phyloP scores from a whole-genome alignment of 2,888 invertebrate genomes.

The Melanostoma scalare region DNA sequence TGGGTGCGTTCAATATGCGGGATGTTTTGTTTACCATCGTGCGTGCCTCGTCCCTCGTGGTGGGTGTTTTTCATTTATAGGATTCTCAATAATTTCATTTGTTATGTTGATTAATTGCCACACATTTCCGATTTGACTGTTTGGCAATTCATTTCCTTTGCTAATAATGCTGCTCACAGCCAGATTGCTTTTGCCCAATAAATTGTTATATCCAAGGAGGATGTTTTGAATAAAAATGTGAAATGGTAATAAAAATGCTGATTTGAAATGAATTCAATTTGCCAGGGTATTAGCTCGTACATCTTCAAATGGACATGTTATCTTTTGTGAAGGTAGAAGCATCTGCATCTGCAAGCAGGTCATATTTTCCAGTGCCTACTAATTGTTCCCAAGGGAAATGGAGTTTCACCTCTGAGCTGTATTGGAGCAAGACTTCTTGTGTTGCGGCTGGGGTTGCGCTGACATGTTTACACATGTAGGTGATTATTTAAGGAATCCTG shows the following conservation, averaged over 20 bases:
- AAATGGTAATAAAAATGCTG: slow-evolving; percentile 15
- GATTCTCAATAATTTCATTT: slow-evolving; percentile 58
- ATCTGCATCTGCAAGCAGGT: slow-evolving; percentile 37
- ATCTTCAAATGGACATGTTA: slow-evolving; percentile 37
- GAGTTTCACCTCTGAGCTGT: slow-evolving; percentile 53
- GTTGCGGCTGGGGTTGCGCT: slow-evolving; percentile 41
- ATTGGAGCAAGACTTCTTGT: slow-evolving; percentile 63
- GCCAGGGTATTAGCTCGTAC: slow-evolving; percentile 38
- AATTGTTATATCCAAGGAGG: slow-evolving; percentile 44
- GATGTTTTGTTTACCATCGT: slow-evolving; percentile 42
- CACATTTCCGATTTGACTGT: slow-evolving; percentile 58
- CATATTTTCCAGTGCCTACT: slow-evolving; percentile 24
- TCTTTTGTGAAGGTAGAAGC: slow-evolving; percentile 18
- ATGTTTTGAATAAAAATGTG: slow-evolving; percentile 56
- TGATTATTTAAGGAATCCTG: slow-evolving; percentile 70
- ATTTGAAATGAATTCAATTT: slow-evolving; percentile 47
- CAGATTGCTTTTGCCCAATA: slow-evolving; percentile 55
- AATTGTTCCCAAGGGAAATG: slow-evolving; percentile 61
- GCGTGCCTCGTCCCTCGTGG: slow-evolving; percentile 48
- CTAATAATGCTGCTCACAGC: slow-evolving; percentile 50
- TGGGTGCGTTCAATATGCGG: slow-evolving; percentile 42
- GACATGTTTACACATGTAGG: slow-evolving; percentile 72
- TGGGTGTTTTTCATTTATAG: slow-evolving; percentile 45
- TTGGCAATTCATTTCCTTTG: slow-evolving; percentile 57
- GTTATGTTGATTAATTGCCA: slow-evolving; percentile 69